Evolutionary conservation across 2,888 invertebrate species (phyloP).

Genomic region (Euzetes globulus): DNA sequence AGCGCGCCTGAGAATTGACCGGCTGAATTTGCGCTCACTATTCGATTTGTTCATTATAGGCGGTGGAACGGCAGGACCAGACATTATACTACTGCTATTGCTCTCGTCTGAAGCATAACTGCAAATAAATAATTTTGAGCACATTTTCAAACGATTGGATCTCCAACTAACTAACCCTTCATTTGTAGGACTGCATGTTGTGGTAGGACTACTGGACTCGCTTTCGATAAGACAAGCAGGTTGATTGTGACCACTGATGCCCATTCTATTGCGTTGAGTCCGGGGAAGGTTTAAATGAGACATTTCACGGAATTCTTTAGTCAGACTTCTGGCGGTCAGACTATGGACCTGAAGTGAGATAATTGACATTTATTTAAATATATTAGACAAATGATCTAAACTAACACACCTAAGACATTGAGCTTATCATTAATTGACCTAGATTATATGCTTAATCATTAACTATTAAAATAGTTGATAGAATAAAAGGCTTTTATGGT

Average conservation of each 20-base stretch:
- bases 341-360: constrained; percentile 67
- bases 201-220: constrained; percentile 20
- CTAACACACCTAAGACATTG: not conserved
- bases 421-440: not conserved
- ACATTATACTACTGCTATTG: constrained; percentile 38
- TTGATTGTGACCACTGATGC: constrained; percentile 28
- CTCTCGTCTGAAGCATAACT: constrained; percentile 43
- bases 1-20: constrained; percentile 42
- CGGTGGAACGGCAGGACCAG: not conserved
- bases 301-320: constrained; percentile 62
- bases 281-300: constrained; percentile 42
- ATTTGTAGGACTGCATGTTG: constrained; percentile 22
- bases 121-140: constrained; percentile 13
- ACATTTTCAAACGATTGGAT: not conserved
- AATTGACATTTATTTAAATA: not conserved
- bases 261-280: constrained; percentile 42
- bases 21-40: constrained; percentile 1
- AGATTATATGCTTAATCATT: not conserved
- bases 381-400: not conserved
- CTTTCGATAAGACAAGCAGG: not conserved
- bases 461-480: too few relatives aligned
- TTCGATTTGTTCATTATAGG: not conserved
- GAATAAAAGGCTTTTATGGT: too few relatives aligned
- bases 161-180: constrained; percentile 17
- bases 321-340: constrained; percentile 69